phyloP scores from a whole-genome alignment of 2,113 vertebrate genomes.

The pig (Sus scrofa) region T2T-Sscrofa CM000812.6:46016501-46017000 shows the following conservation, averaged over 20 bases:
- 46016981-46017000: background rate
- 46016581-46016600: background rate
- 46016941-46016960: constrained; percentile 75
- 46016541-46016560: background rate
- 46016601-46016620: no score
- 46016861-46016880: constrained; percentile 89
- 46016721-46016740: background rate
- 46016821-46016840: constrained; percentile 92
- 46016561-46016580: background rate
- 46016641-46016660: no score
- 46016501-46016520: background rate
- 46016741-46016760: background rate
- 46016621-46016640: no score
- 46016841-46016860: constrained; percentile 92
- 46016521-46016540: background rate
- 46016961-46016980: background rate
- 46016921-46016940: constrained; percentile 85
- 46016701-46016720: background rate
- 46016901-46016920: constrained; percentile 84
- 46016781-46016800: constrained; percentile 44
- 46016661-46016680: no score
- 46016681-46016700: background rate
- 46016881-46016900: constrained; percentile 92
- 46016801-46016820: constrained; percentile 86
- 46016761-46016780: background rate